Evolutionary conservation across 30 jellyfish, hydroid and myxozoan genomes (phyloP).

Genomic region (Turritopsis dohrnii): DNA sequence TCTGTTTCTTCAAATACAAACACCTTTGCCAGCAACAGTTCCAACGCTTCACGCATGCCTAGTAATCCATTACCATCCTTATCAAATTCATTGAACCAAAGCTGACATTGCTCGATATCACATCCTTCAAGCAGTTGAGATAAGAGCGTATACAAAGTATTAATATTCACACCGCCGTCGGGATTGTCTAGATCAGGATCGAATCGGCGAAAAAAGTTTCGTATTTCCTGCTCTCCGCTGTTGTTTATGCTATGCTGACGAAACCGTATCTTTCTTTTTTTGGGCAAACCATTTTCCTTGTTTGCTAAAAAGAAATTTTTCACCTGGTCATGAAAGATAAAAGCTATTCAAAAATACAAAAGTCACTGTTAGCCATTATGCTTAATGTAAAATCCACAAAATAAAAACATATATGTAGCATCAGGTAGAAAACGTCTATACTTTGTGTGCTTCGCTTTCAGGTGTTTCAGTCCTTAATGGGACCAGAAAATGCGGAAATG

Average conservation of each 20-base stretch:
- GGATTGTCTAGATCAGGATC: background rate
- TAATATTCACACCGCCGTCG: background rate
- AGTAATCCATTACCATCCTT: background rate
- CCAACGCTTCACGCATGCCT: background rate
- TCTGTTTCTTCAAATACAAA: background rate
- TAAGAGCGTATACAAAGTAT: background rate
- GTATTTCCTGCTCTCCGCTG: background rate
- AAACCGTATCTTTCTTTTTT: background rate
- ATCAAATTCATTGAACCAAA: slow-evolving; percentile 1
- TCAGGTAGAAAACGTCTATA: too few species aligned
- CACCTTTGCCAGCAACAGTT: background rate
- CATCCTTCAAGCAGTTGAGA: background rate
- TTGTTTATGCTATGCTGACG: background rate
- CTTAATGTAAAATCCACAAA: too few species aligned
- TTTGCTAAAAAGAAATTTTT: background rate
- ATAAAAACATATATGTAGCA: too few species aligned
- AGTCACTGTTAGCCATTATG: too few species aligned
- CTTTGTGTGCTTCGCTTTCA: too few species aligned
- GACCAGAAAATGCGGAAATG: too few species aligned
- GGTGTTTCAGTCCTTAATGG: too few species aligned
- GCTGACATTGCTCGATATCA: background rate
- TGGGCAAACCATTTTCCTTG: background rate
- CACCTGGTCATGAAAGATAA: too few species aligned
- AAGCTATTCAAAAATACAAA: too few species aligned
- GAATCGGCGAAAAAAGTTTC: background rate